Evolutionary conservation across 2,113 vertebrate species (phyloP).

Genomic region (Cranoglanis bouderius): DNA sequence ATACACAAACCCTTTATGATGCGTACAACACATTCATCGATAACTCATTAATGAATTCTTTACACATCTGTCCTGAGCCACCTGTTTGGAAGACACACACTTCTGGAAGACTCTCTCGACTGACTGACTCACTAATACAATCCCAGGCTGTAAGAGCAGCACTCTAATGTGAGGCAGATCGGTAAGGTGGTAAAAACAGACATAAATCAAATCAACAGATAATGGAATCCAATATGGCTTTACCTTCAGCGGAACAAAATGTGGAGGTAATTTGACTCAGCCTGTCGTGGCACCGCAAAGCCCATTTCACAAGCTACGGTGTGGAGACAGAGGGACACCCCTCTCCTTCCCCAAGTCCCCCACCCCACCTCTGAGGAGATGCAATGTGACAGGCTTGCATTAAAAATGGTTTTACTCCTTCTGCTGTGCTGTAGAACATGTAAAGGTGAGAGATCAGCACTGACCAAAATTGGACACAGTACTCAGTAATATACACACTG

Average conservation of each 20-base stretch:
- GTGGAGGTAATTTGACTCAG: conserved; percentile 24
- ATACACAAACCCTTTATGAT: not conserved
- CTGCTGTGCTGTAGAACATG: not conserved
- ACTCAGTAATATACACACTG: not conserved
- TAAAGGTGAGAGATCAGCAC: conserved; percentile 1
- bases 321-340: not conserved
- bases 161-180: conserved; percentile 2
- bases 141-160: not conserved
- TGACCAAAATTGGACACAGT: not conserved
- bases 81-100: not conserved
- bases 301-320: conserved; percentile 23
- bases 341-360: no score
- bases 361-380: not conserved
- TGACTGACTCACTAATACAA: not conserved
- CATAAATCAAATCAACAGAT: conserved; percentile 44
- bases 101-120: not conserved
- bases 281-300: not conserved
- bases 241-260: conserved; percentile 25
- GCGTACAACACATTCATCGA: not conserved
- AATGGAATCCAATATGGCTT: conserved; percentile 40
- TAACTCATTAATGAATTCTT: not conserved
- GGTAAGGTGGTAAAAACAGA: conserved; percentile 13
- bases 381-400: conserved; percentile 1
- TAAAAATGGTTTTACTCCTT: not conserved
- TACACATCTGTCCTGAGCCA: conserved; percentile 15